Evolutionary conservation across 2,797 vertebrate species (phyloP), one percentile per base, ranked within the genome.

Genomic region (Liasis olivaceus): DNA sequence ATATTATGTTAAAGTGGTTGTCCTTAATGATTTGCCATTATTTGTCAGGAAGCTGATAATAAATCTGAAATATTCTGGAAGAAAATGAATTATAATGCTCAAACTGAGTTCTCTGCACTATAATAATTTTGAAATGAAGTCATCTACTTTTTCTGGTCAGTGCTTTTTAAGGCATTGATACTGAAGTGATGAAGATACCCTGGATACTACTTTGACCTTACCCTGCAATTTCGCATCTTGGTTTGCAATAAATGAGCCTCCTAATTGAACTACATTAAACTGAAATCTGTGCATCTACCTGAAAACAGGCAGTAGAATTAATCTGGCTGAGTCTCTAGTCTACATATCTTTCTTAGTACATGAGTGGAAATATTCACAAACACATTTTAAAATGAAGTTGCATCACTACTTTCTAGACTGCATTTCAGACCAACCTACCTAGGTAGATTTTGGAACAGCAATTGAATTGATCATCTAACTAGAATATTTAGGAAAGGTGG

Each of bases 131-230:
- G 98, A 97, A 97, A 97, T 98, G 98, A 99, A 98, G 98, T 98
- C 98, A 98, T 97, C 96, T 96, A 93, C 97, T 97, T 97, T 97
- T 98, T 95, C 96, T 98, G 98, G 98, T 99, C 98, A 98, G 96
- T 98, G 98, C 98, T 98, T 98, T 98, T 98, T 97, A 98, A 98
- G 98, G 98, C 98, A 98, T 97, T 99, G 98, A 99, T 99, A 98
- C 95, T 98, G 97, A 98, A 99, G 98, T 99, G 98, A 99, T 99
- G 98, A 98, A 98, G 98, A 98, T 97, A 98, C 97, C 98, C 97
- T 98, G 97, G 91, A 97, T 98, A 98, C 97, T 95, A 95, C 97
- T 98, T 98, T 98, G 98, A 99, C 98, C 98, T 98, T 97, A 97
- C 96, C 95, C 98, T 98, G 97, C 98, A 98, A 98, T 98, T 98